Base-by-base conservation (phyloP, 2,113 vertebrate species). In the Peromyscus maniculatus region DNA sequence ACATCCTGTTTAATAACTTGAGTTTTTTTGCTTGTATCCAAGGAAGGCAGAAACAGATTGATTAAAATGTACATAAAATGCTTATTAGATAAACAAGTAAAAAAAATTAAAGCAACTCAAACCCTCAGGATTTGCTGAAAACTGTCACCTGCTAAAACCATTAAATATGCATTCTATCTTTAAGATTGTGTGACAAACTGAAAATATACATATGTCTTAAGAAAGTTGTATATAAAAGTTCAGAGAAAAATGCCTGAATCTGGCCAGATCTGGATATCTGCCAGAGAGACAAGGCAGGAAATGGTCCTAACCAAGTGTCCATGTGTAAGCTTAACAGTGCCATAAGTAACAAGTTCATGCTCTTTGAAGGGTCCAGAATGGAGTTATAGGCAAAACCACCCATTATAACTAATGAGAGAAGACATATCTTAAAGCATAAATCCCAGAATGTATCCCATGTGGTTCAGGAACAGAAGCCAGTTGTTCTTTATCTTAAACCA, bases 11-110 rank as follows among this genome's bases (percentile, higher is more conserved):
- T 95, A 69, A 72, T 95, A 93, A 59, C 8, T 71, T 91, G 46
- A 90, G 12, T 86, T 94, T 69, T 69, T n/a, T 91, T 94, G 6
- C 82, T 77, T 97, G 3, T 77, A 24, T 95, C 43, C 88, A 92
- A 79, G 69, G 33, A 87, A 93, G 7, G 52, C 6, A 87, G n/a
- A 92, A 55, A 80, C 80, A 79, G 31, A 57, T 49, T 74, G 67
- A 24, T 19, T 59, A 80, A 96, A 87, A 79, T 57, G 33, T 59
- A 79, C 26, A 79, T 64, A 90, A 87, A 91, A 95, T 69, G 71
- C 11, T 94, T 62, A 90, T 31, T 77, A 49, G 33, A 31, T 43
- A 78, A 83, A 83, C 46, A 0, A 1, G 11, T 55, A 24, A 33
- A 55, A 66, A 72, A 86, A 16, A 77, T 12, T 59, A 82, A 59